phyloP scores from a whole-genome alignment of 2,113 vertebrate genomes.

The Toxostoma redivivum region DNA sequence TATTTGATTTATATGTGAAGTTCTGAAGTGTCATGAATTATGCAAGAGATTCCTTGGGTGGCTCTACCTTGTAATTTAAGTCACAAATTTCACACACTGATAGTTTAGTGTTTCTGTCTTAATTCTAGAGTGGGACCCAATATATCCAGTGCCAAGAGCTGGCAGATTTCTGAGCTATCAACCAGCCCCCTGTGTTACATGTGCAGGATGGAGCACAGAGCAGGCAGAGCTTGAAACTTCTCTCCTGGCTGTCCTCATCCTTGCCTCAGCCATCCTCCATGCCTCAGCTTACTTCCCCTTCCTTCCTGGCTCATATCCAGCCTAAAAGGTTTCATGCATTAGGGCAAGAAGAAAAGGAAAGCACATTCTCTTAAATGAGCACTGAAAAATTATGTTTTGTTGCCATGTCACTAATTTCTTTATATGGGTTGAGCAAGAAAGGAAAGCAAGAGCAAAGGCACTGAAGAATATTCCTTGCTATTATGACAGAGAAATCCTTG shows the following conservation, averaged over 20 bases:
- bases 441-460: neutral
- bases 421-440: neutral
- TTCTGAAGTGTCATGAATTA: slow-evolving; percentile 19
- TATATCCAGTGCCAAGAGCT: neutral
- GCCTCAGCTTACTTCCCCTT: neutral
- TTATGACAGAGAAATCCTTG: neutral
- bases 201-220: neutral
- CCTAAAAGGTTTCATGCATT: neutral
- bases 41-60: neutral
- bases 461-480: neutral
- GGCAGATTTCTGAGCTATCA: neutral
- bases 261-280: rapidly evolving
- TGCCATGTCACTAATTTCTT: neutral
- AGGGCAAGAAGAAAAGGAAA: neutral
- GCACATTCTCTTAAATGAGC: neutral
- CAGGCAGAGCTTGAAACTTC: neutral
- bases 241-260: neutral
- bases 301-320: neutral
- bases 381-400: neutral
- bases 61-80: slow-evolving; percentile 4
- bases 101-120: slow-evolving; percentile 11
- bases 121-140: neutral
- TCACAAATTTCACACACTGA: neutral
- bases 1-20: neutral
- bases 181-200: rapidly evolving